A percentile compares a stretch with the other conserved stretches of the same genome.
Conservation (phyloP, 2,113 vertebrate genomes). For the Tragelaphus strepsiceros region DNA sequence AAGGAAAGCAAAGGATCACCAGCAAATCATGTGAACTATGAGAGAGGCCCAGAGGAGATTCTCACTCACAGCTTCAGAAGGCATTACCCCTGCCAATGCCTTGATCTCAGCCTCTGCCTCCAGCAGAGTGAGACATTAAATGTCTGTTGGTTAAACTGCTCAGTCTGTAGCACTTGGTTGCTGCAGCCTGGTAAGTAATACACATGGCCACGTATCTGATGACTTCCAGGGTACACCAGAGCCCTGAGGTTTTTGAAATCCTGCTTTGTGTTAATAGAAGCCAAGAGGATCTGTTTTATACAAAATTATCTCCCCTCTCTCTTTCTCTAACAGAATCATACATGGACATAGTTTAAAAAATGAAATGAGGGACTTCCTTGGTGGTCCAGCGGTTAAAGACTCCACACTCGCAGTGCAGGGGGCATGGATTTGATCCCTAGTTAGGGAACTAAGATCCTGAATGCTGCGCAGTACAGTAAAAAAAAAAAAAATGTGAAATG, state of each 20-base stretch:
- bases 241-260: background rate
- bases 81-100: background rate
- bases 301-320: background rate
- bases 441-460: background rate
- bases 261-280: background rate
- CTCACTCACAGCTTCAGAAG: background rate
- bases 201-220: rapidly evolving
- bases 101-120: background rate
- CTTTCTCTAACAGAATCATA: conserved; percentile 77
- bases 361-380: background rate
- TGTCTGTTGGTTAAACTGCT: background rate
- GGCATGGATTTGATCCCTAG: background rate
- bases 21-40: background rate
- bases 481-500: background rate
- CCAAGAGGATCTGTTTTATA: background rate
- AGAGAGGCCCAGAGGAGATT: background rate
- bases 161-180: background rate
- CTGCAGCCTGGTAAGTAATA: too few relatives aligned
- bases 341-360: background rate
- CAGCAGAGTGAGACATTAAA: rapidly evolving
- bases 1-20: background rate
- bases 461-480: background rate
- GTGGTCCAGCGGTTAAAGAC: background rate
- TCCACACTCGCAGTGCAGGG: background rate
- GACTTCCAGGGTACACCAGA: background rate